Evolutionary conservation across 2,888 invertebrate species (phyloP), one percentile per base, ranked within the genome.

Genomic region (Cetonia aurata): DNA sequence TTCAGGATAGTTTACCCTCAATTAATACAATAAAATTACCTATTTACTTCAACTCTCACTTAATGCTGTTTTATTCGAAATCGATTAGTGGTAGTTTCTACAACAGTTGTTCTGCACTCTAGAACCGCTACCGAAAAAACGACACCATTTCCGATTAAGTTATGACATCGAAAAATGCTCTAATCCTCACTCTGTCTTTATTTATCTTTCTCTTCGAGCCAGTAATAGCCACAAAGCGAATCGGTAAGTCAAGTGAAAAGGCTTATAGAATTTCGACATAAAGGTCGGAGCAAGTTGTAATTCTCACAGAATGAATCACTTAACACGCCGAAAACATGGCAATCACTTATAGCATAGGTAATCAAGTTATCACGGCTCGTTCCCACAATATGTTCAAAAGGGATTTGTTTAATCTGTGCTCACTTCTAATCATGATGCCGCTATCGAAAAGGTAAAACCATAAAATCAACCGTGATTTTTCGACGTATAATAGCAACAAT

Each of bases 291-390:
- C 50, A 0, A 50, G 25, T 10, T 52, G 19, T 52, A 25, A 19
- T 52, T 19, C 12, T 52, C n/a, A 52, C 19, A 17, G 17, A 52
- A 52, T 52, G 52, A 52, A 25, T 52, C 52, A 52, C 52, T 8
- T 52, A 52, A 52, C n/a, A 52, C 19, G 52, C 52, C 19, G 25
- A 19, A 25, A 52, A 52, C 52, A 52, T 52, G 17, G 19, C 52
- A 52, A 52, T 52, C 17, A 13, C 19, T 50, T 52, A n/a, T n/a
- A 25, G 25, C 19, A 25, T 52, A 52, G 25, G 25, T 52, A 52
- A 52, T 52, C 25, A 25, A 52, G 25, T 52, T 25, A 17, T 52
- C 52, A 25, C 52, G 19, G 52, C 19, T 50, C 50, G 50, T 50
- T 50, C 50, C 13, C 17, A 50, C 50, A 17, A 19, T 15, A 50